Base-by-base conservation (phyloP, 1,140 invertebrate species). In the Latrodectus geometricus region DNA sequence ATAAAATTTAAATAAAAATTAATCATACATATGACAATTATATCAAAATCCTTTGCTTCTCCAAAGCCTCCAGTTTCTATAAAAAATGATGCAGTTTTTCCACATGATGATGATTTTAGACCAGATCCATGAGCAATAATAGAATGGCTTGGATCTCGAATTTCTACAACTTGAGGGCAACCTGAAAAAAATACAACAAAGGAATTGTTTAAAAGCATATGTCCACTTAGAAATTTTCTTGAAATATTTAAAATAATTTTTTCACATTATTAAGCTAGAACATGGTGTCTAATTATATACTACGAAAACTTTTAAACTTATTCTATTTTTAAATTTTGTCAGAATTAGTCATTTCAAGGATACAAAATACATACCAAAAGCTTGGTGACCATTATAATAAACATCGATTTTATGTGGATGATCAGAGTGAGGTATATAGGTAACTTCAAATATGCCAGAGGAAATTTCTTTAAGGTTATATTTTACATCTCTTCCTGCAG, bases 21-120 rank as follows among this genome's bases (percentile, higher is more conserved):
- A 17, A 65, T 49, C 83, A 52, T 79, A 88, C 88, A 96, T 0
- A 94, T 92, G 0, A 97, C 95, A 0, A 97, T 95, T 0, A 97
- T 96, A 90, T 98, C 97, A 89, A 98, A 97, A 89, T 97, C 96
- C 87, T 96, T 93, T 0, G 96, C 96, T 8, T 95, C 94, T 48
- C 88, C 88, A 87, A 95, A 92, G 15, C 96, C 96, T 0, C 96
- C 92, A 0, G 96, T 97, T 90, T 97, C 96, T 76, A 98, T 97
- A 35, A 96, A 94, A 91, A 98, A 97, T 0, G 95, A 95, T 8
- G 95, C 95, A 0, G 95, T 94, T 90, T 95, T 94, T 0, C 95
- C 94, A 12, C 95, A 94, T 81, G 94, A 93, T 0, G 95, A 94
- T 89, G 97, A 96, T 91, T 97, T 97, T 1, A 97, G 91, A 95